These are phyloP conservation scores for Uria aalge DNA, from an alignment of 2,113 vertebrate species.

Conservation along the genomic window DNA sequence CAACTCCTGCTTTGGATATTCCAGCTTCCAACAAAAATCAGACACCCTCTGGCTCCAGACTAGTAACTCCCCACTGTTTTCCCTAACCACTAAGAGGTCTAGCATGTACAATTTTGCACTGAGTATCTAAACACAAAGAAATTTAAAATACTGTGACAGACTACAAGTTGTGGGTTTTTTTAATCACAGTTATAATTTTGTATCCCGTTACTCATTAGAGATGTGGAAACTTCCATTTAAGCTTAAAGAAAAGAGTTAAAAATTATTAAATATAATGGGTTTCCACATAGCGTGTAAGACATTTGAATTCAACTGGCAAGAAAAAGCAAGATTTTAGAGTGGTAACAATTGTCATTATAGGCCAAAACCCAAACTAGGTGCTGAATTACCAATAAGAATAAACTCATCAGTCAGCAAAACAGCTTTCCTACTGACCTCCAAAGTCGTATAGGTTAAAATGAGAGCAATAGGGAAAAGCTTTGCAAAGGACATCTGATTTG, in stretches of 20 bases:
- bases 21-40: conserved; percentile 51
- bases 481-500: neutral
- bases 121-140: conserved; percentile 36
- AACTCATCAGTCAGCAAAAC: neutral
- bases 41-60: conserved; percentile 64
- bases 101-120: conserved; percentile 3
- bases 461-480: neutral
- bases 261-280: neutral
- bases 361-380: neutral
- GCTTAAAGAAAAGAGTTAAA: conserved; percentile 13
- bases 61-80: conserved; percentile 61
- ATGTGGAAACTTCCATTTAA: neutral
- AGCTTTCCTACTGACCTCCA: neutral
- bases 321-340: neutral
- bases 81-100: conserved; percentile 60
- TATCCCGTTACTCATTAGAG: neutral
- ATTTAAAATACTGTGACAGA: neutral
- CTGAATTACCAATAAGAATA: neutral
- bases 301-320: neutral
- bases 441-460: neutral
- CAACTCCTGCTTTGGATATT: conserved; percentile 35
- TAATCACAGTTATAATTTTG: conserved; percentile 18
- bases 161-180: neutral
- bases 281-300: neutral
- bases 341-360: neutral